A percentile compares a stretch with the other conserved stretches of the same genome.
Conservation (phyloP, 1,140 invertebrate genomes). For the Ceratina calcarata region DNA sequence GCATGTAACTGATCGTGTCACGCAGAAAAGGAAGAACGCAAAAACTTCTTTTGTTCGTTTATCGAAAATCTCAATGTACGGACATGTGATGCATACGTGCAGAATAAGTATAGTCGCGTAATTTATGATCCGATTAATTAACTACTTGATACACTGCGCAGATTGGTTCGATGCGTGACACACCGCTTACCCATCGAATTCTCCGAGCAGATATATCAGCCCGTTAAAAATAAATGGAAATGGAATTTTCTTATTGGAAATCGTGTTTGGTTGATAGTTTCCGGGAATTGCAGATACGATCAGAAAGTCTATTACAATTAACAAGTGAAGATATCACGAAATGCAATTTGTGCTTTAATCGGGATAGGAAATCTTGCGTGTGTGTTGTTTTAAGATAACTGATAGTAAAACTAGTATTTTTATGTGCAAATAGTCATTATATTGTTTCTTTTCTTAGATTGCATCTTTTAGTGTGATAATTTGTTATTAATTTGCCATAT, state of each 20-base stretch:
- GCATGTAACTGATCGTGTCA: neutral
- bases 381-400: neutral
- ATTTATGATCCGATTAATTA: conserved; percentile 26
- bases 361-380: neutral
- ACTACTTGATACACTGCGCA: conserved; percentile 29
- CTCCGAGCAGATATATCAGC: too few species aligned
- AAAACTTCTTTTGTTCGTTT: neutral
- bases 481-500: too few species aligned
- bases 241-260: neutral
- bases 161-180: neutral
- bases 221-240: neutral
- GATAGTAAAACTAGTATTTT: neutral
- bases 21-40: neutral
- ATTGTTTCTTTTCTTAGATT: neutral
- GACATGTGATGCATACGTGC: neutral
- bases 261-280: too few species aligned
- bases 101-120: neutral
- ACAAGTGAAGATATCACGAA: neutral
- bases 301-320: neutral
- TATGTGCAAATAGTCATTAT: neutral
- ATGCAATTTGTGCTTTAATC: neutral
- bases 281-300: neutral
- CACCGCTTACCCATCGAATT: neutral
- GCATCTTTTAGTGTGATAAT: neutral
- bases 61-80: neutral